Conservation (phyloP, 2,113 vertebrate genomes). For the Polyodon spathula region DNA sequence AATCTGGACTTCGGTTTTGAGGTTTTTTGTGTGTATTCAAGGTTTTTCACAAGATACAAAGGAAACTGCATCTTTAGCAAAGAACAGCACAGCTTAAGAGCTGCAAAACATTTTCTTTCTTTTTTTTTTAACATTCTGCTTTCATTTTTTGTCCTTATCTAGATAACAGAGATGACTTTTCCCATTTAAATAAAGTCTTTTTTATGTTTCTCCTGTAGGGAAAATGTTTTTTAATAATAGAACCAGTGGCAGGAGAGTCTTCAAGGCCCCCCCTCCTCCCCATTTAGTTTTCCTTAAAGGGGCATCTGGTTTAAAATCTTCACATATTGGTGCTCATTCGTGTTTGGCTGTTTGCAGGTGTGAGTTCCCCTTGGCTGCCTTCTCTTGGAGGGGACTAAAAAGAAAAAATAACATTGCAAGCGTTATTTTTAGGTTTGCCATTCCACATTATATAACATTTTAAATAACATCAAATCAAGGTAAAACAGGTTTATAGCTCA, state of each 20-base stretch:
- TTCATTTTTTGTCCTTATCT: constrained; percentile 19
- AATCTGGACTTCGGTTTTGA: constrained; percentile 27
- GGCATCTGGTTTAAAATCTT: constrained; percentile 31
- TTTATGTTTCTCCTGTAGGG: constrained; percentile 31
- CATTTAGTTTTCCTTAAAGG: constrained; percentile 4
- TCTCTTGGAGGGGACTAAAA: constrained; percentile 88
- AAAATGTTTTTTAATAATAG: constrained; percentile 24
- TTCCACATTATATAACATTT: too few relatives aligned
- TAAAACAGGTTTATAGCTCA: too few relatives aligned
- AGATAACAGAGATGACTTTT: constrained; percentile 25
- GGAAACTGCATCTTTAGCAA: constrained; percentile 39
- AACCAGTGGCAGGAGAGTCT: constrained; percentile 11
- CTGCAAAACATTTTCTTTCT: too few relatives aligned
- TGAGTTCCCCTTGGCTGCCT: constrained; percentile 92
- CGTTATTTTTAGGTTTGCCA: not conserved
- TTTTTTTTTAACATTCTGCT: constrained; percentile 21
- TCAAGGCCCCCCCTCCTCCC: too few relatives aligned
- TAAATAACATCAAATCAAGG: too few relatives aligned
- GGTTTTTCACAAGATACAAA: constrained; percentile 37
- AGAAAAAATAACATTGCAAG: constrained; percentile 8
- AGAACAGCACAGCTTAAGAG: constrained; percentile 28
- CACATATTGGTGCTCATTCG: constrained; percentile 98
- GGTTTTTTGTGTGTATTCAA: constrained; percentile 30
- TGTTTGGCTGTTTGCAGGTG: constrained; percentile 94
- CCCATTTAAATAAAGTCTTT: constrained; percentile 36